phyloP scores from a whole-genome alignment of 2,113 vertebrate genomes.

The Hippocampus mohnikei region DNA sequence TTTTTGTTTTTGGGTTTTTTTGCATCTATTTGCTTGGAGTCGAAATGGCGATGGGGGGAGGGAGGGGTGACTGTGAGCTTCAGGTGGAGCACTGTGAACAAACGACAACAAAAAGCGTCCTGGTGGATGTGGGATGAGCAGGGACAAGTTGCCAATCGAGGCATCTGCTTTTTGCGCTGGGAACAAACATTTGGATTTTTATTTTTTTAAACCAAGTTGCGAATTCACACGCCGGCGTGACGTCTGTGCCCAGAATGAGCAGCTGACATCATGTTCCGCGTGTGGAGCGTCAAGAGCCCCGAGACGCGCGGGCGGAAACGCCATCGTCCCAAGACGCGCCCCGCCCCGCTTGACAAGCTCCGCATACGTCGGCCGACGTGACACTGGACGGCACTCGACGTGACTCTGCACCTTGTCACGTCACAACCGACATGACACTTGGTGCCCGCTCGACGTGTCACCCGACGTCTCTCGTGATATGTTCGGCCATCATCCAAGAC shows the following conservation, averaged over 20 bases:
- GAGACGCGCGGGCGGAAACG: neutral
- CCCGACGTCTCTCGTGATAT: neutral
- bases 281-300: neutral
- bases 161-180: neutral
- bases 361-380: too few species aligned
- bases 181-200: neutral
- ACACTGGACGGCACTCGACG: too few species aligned
- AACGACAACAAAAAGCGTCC: neutral
- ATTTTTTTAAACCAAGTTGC: neutral
- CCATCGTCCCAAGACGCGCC: neutral
- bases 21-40: constrained; percentile 4
- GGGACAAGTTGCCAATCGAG: neutral
- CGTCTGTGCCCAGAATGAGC: neutral
- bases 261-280: neutral
- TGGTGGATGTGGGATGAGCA: neutral
- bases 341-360: neutral
- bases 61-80: constrained; percentile 54
- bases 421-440: neutral
- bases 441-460: neutral
- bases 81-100: constrained; percentile 50
- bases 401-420: too few species aligned
- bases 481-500: fast-evolving
- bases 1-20: constrained; percentile 1
- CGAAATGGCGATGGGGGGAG: constrained; percentile 15
- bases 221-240: neutral